phyloP scores from a whole-genome alignment of 2,113 vertebrate species.

The Crocuta crocuta region DNA sequence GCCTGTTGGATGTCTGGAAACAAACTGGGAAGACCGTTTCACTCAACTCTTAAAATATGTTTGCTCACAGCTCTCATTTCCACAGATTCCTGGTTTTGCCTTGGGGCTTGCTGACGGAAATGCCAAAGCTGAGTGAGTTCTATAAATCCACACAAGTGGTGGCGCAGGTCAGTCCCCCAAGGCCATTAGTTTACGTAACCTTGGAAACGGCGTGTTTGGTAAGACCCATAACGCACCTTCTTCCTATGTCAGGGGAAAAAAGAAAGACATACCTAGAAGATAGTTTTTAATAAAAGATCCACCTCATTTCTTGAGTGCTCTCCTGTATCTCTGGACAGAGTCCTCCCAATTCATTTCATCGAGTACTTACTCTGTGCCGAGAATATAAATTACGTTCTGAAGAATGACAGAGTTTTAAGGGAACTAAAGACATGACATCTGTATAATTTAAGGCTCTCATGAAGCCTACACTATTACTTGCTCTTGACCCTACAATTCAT shows the following conservation, averaged over 20 bases:
- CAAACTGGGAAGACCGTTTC: background rate
- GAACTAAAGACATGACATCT: background rate
- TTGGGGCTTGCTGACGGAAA: background rate
- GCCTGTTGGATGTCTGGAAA: background rate
- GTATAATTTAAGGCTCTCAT: background rate
- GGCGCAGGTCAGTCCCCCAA: background rate
- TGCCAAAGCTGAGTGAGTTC: background rate
- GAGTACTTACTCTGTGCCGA: background rate
- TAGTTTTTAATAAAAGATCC: too few species aligned
- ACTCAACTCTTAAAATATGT: background rate
- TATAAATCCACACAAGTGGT: background rate
- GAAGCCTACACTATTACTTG: background rate
- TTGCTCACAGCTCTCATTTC: background rate
- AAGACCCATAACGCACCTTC: background rate
- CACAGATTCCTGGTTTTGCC: background rate
- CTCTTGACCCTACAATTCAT: background rate
- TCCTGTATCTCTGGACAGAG: background rate
- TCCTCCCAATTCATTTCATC: background rate
- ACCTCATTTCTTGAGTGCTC: background rate
- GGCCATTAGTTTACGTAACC: background rate
- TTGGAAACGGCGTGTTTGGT: background rate
- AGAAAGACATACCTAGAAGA: background rate
- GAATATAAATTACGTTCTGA: background rate
- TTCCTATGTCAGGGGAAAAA: background rate
- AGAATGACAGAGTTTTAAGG: background rate